Base-by-base conservation (phyloP, 1,140 invertebrate genomes). In the Nephotettix cincticeps region DNA sequence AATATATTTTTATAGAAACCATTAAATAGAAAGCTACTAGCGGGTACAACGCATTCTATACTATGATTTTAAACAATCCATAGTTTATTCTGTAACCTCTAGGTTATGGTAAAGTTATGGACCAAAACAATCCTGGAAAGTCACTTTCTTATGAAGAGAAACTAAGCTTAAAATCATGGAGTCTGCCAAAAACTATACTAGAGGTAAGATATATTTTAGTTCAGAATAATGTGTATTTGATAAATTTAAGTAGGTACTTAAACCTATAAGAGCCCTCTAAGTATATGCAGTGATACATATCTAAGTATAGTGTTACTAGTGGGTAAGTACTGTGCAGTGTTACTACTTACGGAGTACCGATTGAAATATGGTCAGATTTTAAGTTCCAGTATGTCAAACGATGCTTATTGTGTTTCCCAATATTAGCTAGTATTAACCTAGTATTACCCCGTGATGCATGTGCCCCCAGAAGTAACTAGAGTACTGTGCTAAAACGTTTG, bases 171-270 rank as follows among this genome's bases (percentile, higher is more conserved):
- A 78, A 80, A 74, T 77, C 79, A 63, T 91, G 90, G 90, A 87
- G 88, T 47, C 79, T 92, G 28, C 90, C 91, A 4, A 61, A 73
- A 56, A 83, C 84, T 74, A 86, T 92, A 75, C 79, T 87, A 67
- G 73, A 80, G 76, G 81, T 81, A 77, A 70, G 36, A 25, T 4
- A 27, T 6, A 29, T n/a, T 29, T 27, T 65, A 36, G 36, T 17
- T 51, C 17, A 56, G 54, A 45, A 13, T 71, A 67, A 19, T 47
- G 19, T 69, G 11, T 3, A 51, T 2, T 68, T 68, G 67, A 2
- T 3, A 25, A 65, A 56, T 65, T 69, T 56, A 36, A 17, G 30
- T 69, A 28, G 47, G 23, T 21, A 23, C 19, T 40, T 1, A 6
- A 11, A 56, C 9, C 14, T 56, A 6, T 56, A n/a, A 56, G 23